Evolutionary conservation across 2,797 vertebrate genomes (phyloP), one percentile per base, ranked within the genome.

Genomic region (Cichlasoma orientale): DNA sequence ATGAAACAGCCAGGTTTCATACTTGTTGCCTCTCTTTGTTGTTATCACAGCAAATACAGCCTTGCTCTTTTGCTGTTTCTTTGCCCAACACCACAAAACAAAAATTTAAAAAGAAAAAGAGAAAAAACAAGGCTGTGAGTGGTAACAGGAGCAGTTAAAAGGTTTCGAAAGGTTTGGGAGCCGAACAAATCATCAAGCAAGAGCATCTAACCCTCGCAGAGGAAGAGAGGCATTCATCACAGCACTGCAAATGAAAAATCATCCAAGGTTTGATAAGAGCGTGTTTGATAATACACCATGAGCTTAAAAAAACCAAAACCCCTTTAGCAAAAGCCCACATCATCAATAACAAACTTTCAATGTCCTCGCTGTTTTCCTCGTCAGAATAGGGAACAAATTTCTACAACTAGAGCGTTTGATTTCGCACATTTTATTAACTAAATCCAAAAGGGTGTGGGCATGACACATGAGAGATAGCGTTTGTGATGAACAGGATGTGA

Each of bases 371-470:
- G 47, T 58, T 23, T 7, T 4, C 12, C 4, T 29, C 27, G 23
- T 75, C 11, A 36, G 44, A 53, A 57, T 16, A 50, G 29, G 72
- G 77, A 74, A 56, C 13, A 63, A 44, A 47, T 74, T 56, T 25
- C 9, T 66, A 44, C 18, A 81, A 19, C 31, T 72, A 12, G 71
- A 86, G 52, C 19, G 4, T 61, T 11, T 90, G 83, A 91, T 74
- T 80, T 72, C 56, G 57, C 5, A 33, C 2, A 10, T 86, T 87
- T 76, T 70, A 74, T 80, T 55, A 86, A 77, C 89, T 80, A 74
- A 86, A 55, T 21, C 23, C 21, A 36, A 57, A 23, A 63, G 27
- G 5, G 12, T 75, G 73, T 29, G 47, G 11, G 12, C 9, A 41
- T 75, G 29, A 69, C 44, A 29, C 41, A 59, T 19, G 38, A 77